Evolutionary conservation across 2,888 invertebrate species (phyloP).

Genomic region (Scrobipalpa atriplicella): DNA sequence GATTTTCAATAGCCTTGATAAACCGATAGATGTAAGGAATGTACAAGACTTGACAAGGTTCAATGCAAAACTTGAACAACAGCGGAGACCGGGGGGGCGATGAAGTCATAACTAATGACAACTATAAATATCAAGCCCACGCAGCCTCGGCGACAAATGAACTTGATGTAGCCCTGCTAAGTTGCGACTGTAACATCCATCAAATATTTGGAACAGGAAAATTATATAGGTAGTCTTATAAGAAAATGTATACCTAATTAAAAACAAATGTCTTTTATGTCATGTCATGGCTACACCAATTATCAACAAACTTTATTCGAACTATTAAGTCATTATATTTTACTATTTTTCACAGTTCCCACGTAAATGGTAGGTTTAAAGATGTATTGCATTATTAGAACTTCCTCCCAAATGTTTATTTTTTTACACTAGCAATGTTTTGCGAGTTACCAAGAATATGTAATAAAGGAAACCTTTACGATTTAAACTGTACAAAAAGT

Average conservation of each 20-base stretch:
- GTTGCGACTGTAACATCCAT: slow-evolving; percentile 4
- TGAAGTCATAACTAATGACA: slow-evolving; percentile 74
- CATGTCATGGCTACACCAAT: not conserved
- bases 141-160: slow-evolving; percentile 56
- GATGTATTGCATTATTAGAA: too few species aligned
- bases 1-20: slow-evolving; percentile 8
- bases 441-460: not conserved
- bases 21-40: not conserved
- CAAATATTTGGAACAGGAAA: slow-evolving; percentile 20
- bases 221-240: slow-evolving; percentile 17
- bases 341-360: too few species aligned
- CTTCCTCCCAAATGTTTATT: too few species aligned
- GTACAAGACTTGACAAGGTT: slow-evolving; percentile 26
- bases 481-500: slow-evolving; percentile 5
- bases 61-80: slow-evolving; percentile 50
- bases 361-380: too few species aligned
- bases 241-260: slow-evolving; percentile 23
- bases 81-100: slow-evolving; percentile 47
- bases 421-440: too few species aligned
- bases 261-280: not conserved
- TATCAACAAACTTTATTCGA: too few species aligned
- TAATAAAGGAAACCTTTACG: not conserved
- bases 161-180: slow-evolving; percentile 52
- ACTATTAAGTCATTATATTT: too few species aligned
- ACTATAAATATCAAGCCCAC: slow-evolving; percentile 71